Evolutionary conservation across 2,888 invertebrate genomes (phyloP).

Genomic region (Phania funesta): DNA sequence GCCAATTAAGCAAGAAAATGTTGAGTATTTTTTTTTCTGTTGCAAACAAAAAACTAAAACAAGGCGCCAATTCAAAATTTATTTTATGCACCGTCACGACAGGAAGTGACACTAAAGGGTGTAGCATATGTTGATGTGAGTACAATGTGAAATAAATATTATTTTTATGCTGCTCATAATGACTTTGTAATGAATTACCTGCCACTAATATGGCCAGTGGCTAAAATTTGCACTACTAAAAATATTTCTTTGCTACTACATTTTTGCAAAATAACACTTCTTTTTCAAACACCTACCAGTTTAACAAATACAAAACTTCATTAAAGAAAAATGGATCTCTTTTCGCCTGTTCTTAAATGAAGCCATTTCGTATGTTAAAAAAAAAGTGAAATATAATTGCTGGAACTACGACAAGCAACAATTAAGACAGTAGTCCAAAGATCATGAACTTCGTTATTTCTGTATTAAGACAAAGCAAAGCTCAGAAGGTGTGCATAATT

Average conservation of each 20-base stretch:
- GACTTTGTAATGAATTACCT: no score
- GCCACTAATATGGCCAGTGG: no score
- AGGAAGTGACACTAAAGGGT: constrained; percentile 59
- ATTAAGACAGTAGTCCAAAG: constrained; percentile 80
- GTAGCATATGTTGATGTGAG: background rate
- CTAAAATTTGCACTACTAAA: no score
- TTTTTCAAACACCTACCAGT: constrained; percentile 7
- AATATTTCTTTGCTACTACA: background rate
- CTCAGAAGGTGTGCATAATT: constrained; percentile 78
- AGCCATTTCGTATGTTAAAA: constrained; percentile 69
- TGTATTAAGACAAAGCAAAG: constrained; percentile 60
- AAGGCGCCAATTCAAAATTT: constrained; percentile 66
- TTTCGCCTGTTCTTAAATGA: constrained; percentile 67
- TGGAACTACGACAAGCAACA: constrained; percentile 72
- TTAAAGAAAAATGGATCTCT: constrained; percentile 11
- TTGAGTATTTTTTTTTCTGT: constrained; percentile 8
- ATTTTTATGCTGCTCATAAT: no score
- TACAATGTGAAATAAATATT: background rate
- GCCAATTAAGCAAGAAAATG: constrained; percentile 66
- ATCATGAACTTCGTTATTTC: constrained; percentile 75
- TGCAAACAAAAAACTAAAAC: constrained; percentile 50
- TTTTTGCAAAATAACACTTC: constrained; percentile 23
- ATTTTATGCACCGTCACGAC: constrained; percentile 61
- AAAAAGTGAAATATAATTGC: constrained; percentile 44
- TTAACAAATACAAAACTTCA: background rate